Evolutionary conservation across 2,113 vertebrate genomes (phyloP), one percentile per base, ranked within the genome.

Genomic region (Hyperoodon ampullatus): DNA sequence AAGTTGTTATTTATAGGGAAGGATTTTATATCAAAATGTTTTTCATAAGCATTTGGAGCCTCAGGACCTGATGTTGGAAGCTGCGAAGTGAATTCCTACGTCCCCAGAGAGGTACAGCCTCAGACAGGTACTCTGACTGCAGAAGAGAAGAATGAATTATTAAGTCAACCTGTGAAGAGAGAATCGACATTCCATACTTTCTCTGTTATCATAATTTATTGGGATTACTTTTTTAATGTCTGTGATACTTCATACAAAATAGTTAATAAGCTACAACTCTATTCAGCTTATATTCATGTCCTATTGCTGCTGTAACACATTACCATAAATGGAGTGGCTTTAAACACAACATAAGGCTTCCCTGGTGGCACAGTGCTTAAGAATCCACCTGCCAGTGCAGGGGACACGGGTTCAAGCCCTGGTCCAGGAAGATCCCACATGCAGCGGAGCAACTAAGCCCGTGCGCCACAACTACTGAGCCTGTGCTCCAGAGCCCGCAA

Each of bases 71-170:
- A 53, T 26, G 8, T 14, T 47, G 12, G 55, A 93, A 90, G 23
- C 42, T 90, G 14, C 28, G 24, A 14, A 65, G 13, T 78, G 53
- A 58, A 81, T 92, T 77, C 14, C 18, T 90, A 61, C 44, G 68
- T n/a, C 8, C 1, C 8, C 4, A 70, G 35, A 23, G 65, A 91
- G 42, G 23, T 28, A 21, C 8, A 85, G 13, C 53, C 74, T 68
- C 13, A 39, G 24, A 53, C 12, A 82, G 13, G 5, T 58, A 7
- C 33, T 74, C 23, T 71, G 70, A 53, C 33, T 47, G 66, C 70
- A 15, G 81, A 74, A 87, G 42, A 95, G 63, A 84, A 87, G 86
- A 86, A 94, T 14, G 63, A 97, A 86, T 77, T 58, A 50, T 26
- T 66, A 61, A 92, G 58, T 35, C 78, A 66, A 72, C 86, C 60